These are phyloP conservation scores for Ascaphus truei DNA, from an alignment of 2,113 vertebrate genomes.

Conservation along the genomic window DNA sequence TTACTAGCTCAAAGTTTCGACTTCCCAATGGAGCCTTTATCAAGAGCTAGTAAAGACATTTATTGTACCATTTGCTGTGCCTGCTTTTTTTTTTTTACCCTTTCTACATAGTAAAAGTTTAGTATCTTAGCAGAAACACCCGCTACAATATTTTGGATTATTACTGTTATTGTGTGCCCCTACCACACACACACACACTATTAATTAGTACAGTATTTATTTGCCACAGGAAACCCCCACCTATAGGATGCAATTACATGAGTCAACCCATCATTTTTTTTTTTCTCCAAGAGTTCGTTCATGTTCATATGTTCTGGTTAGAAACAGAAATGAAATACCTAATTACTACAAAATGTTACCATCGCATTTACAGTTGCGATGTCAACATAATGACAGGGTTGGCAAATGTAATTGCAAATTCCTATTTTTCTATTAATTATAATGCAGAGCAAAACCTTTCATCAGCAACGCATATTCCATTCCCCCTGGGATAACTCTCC, in stretches of 20 bases:
- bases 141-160: no score
- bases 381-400: conserved; percentile 33
- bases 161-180: no score
- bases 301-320: not conserved
- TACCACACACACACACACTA: no score
- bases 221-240: not conserved
- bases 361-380: conserved; percentile 4
- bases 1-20: no score
- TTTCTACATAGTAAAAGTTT: no score
- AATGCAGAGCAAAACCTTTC: not conserved
- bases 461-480: not conserved
- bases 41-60: no score
- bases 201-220: no score
- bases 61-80: no score
- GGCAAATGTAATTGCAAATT: conserved; percentile 28
- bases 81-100: no score
- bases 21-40: no score
- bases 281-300: not conserved
- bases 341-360: conserved; percentile 12
- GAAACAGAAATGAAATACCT: conserved; percentile 32
- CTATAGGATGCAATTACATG: conserved; percentile 15
- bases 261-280: conserved; percentile 10
- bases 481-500: not conserved
- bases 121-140: no score
- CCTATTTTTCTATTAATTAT: conserved; percentile 29